Evolutionary conservation across 2,797 vertebrate genomes (phyloP).

Genomic region (Brachyalestes nurse): DNA sequence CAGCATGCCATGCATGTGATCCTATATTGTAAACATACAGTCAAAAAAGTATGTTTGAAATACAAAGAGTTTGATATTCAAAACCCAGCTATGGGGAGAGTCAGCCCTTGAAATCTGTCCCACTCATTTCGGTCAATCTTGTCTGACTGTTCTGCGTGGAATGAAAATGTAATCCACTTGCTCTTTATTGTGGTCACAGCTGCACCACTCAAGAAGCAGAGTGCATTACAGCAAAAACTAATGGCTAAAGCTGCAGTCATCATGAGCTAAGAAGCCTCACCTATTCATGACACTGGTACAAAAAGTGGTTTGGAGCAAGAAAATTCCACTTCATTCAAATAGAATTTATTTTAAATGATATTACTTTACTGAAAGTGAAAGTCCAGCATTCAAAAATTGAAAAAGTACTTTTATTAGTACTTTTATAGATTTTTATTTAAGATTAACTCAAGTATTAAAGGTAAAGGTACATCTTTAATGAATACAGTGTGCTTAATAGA

Average conservation of each 20-base stretch:
- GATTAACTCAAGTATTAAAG: too few species aligned
- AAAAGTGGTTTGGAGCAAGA: too few species aligned
- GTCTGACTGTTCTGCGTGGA: not conserved
- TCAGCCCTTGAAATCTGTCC: constrained; percentile 5
- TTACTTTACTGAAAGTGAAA: not conserved
- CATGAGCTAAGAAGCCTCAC: not conserved
- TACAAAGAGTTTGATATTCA: not conserved
- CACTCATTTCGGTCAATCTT: not conserved
- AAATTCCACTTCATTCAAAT: too few species aligned
- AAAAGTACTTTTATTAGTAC: too few species aligned
- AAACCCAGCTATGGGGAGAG: not conserved
- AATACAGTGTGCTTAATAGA: too few species aligned
- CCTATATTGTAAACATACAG: not conserved
- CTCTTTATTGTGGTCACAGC: constrained; percentile 10
- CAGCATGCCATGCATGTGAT: not conserved
- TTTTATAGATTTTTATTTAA: too few species aligned
- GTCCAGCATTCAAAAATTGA: not conserved
- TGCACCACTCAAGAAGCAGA: not conserved
- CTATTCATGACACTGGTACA: not conserved
- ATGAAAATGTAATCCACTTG: not conserved
- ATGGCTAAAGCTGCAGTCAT: not conserved
- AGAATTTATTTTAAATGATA: not conserved
- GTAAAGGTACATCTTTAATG: too few species aligned
- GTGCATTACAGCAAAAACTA: not conserved
- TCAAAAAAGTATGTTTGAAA: not conserved